Conservation (phyloP, 2,888 invertebrate genomes). For the Pelosia muscerda region DNA sequence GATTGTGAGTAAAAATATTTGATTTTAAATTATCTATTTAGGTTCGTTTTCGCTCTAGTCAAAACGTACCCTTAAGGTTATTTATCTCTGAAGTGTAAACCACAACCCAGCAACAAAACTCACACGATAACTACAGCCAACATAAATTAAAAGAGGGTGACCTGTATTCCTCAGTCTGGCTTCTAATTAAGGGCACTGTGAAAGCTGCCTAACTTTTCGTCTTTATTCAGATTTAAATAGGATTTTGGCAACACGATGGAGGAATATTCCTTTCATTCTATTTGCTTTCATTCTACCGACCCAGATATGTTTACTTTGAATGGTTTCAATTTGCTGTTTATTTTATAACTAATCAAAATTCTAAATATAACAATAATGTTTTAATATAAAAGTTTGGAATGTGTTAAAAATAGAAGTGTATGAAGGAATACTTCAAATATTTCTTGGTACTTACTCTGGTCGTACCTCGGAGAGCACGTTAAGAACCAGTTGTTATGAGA, state of each 20-base stretch:
- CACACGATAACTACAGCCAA: background rate
- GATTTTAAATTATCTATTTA: background rate
- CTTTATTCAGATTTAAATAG: constrained; percentile 16
- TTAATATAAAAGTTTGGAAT: too few relatives aligned
- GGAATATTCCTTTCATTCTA: constrained; percentile 12
- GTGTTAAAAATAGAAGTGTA: too few relatives aligned
- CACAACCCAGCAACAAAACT: background rate
- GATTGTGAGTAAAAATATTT: background rate
- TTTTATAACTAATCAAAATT: background rate
- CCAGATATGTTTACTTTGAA: background rate
- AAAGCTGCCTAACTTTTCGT: constrained; percentile 9
- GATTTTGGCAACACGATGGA: constrained; percentile 21
- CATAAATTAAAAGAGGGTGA: background rate
- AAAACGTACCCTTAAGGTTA: background rate
- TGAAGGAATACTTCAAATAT: too few relatives aligned
- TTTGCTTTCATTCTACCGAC: background rate
- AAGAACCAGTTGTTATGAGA: too few relatives aligned
- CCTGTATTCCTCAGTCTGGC: constrained; percentile 9
- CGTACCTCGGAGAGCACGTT: too few relatives aligned
- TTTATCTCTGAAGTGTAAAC: background rate
- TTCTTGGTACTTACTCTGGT: too few relatives aligned
- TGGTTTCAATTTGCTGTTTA: constrained; percentile 1
- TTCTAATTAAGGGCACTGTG: constrained; percentile 14
- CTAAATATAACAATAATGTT: background rate
- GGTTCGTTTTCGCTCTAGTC: background rate